Conservation (phyloP, 2,888 invertebrate species). For the Agrilus biguttatus region DNA sequence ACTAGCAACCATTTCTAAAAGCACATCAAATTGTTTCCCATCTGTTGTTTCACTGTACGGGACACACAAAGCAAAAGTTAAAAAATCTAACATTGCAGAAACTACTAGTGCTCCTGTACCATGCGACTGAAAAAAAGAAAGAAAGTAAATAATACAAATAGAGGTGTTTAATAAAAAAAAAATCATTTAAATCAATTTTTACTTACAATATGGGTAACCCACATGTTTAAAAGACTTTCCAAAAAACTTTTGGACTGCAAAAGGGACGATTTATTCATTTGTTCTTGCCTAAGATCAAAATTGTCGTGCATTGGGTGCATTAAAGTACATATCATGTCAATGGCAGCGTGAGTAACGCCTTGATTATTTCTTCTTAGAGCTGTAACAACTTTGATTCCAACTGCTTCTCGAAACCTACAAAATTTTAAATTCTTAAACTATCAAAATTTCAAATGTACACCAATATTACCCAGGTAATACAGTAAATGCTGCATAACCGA, state of each 20-base stretch:
- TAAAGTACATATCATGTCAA: constrained; percentile 93
- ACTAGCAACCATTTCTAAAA: constrained; percentile 87
- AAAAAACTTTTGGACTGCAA: constrained; percentile 83
- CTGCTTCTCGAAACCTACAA: constrained; percentile 79
- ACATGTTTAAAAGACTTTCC: constrained; percentile 86
- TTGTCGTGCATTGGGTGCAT: constrained; percentile 98
- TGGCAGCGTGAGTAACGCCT: constrained; percentile 88
- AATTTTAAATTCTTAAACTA: constrained; percentile 4
- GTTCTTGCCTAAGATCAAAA: constrained; percentile 93
- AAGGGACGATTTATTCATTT: constrained; percentile 92
- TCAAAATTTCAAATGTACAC: neutral
- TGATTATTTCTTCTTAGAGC: constrained; percentile 77
- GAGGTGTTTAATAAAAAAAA: neutral
- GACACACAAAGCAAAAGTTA: constrained; percentile 94
- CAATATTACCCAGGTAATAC: constrained; percentile 57
- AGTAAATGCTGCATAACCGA: constrained; percentile 93
- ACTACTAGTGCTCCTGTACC: constrained; percentile 93
- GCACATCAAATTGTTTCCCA: constrained; percentile 84
- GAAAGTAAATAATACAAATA: constrained; percentile 1
- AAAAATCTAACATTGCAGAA: constrained; percentile 93
- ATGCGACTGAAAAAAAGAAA: constrained; percentile 27
- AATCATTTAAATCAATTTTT: neutral
- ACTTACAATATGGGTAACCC: constrained; percentile 85
- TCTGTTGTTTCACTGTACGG: constrained; percentile 99
- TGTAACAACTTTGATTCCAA: constrained; percentile 83